Evolutionary conservation across 2,113 vertebrate genomes (phyloP).

Genomic region (Calidris pygmaea): DNA sequence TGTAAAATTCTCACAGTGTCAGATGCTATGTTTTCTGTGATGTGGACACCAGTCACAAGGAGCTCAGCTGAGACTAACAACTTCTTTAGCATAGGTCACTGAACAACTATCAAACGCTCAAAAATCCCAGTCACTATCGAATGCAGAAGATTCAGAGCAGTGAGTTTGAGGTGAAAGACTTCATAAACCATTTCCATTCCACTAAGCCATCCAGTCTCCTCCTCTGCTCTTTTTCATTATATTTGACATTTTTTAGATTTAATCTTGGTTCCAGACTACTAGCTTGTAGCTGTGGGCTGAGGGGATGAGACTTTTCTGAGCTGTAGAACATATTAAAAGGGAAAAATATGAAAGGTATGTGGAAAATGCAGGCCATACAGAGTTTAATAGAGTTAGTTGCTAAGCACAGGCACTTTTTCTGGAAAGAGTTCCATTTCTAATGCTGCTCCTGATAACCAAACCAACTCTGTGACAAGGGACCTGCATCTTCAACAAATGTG

Average conservation of each 20-base stretch:
- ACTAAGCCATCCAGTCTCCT: constrained; percentile 14
- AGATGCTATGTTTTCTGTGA: neutral
- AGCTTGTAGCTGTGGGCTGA: constrained; percentile 38
- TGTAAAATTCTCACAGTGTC: neutral
- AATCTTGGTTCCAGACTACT: constrained; percentile 60
- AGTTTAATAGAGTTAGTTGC: neutral
- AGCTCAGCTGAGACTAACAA: constrained; percentile 12
- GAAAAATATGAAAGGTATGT: constrained; percentile 46
- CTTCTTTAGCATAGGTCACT: constrained; percentile 36
- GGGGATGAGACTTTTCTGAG: neutral
- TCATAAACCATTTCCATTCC: constrained; percentile 49
- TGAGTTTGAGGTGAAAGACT: constrained; percentile 28
- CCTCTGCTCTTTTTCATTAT: constrained; percentile 59
- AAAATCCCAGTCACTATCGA: neutral
- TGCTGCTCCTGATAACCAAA: neutral
- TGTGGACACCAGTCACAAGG: neutral
- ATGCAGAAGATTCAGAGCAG: constrained; percentile 1
- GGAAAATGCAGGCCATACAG: neutral
- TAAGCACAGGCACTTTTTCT: neutral
- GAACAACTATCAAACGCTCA: neutral
- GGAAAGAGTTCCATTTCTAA: neutral
- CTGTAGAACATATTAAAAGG: constrained; percentile 38
- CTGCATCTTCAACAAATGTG: neutral
- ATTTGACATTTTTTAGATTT: constrained; percentile 65
- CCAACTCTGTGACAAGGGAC: neutral